phyloP scores from a whole-genome alignment of 2,113 vertebrate genomes.

The Channa argus region DNA sequence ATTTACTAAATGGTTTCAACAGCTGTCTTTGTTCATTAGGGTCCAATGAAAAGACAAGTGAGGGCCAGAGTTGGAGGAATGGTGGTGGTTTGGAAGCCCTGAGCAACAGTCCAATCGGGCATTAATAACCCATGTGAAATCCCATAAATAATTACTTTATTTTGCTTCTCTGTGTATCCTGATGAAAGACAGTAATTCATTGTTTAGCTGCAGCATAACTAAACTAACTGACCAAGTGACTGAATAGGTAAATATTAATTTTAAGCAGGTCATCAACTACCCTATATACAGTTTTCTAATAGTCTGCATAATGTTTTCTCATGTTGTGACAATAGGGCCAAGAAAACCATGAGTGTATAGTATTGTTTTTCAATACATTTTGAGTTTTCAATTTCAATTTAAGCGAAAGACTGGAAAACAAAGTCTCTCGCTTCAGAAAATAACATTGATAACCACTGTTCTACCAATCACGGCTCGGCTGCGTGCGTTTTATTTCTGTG shows the following conservation, averaged over 20 bases:
- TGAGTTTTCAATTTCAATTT: constrained; percentile 5
- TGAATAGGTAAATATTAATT: not conserved
- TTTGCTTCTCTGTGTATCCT: not conserved
- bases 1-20: constrained; percentile 18
- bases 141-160: constrained; percentile 14
- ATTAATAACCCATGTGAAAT: constrained; percentile 33
- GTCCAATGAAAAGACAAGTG: constrained; percentile 22
- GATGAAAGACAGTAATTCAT: not conserved
- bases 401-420: not conserved
- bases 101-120: constrained; percentile 25
- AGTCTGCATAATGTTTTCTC: too few species aligned
- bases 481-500: constrained; percentile 14
- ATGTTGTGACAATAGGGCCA: too few species aligned
- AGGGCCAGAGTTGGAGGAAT: constrained; percentile 22
- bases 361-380: not conserved
- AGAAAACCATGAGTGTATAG: too few species aligned
- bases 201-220: not conserved
- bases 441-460: constrained; percentile 8
- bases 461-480: constrained; percentile 7
- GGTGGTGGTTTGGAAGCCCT: constrained; percentile 2
- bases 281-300: too few species aligned
- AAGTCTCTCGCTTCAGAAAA: not conserved
- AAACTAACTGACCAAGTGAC: too few species aligned
- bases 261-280: too few species aligned
- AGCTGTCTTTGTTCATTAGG: constrained; percentile 8